Base-by-base conservation (phyloP, 1,140 invertebrate species). In the Bombus pascuorum region DNA sequence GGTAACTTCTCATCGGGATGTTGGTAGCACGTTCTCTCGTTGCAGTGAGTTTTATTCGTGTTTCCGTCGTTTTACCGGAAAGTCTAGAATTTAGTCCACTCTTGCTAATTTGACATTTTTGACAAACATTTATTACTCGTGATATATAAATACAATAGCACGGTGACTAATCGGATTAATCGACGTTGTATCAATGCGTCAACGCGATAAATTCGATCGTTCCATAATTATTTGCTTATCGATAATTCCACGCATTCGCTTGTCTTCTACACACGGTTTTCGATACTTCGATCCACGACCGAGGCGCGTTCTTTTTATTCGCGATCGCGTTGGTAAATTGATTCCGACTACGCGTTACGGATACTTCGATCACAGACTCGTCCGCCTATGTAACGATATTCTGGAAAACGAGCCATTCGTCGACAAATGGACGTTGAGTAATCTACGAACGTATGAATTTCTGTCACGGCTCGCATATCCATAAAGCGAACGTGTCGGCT, bases 1-100 rank as follows among this genome's bases (percentile, higher is more conserved):
- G 71, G 74, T 66, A 32, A 81, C 85, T 73, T 68, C 79, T 78
- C 70, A 70, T 47, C 44, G 59, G 22, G 28, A 78, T 53, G 83
- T 81, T 85, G 18, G 47, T 53, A 47, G 59, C 82, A 78, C 74
- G 65, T 57, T 47, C 44, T 83, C 65, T 44, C 65, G 28, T 78
- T 78, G 62, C 74, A 83, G 10, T 28, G 42, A 72, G 32, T 66
- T 65, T 68, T 39, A 34, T 25, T 34, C n/a, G 13, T 4, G 9
- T 47, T 37, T 37, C 9, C 66, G 13, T 37, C 66, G 25, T 57
- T 22, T 13, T 18, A 28, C 44, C 28, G 59, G 78, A 32, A 34
- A 39, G 28, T 15, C 47, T 53, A 22, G 47, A 53, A 8, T 53
- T 53, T 53, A 53, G 0, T 2, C 1, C 47, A 8, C 47, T 53